Evolutionary conservation across 2,888 invertebrate genomes (phyloP).

Genomic region (Dicranocentrus wangi): DNA sequence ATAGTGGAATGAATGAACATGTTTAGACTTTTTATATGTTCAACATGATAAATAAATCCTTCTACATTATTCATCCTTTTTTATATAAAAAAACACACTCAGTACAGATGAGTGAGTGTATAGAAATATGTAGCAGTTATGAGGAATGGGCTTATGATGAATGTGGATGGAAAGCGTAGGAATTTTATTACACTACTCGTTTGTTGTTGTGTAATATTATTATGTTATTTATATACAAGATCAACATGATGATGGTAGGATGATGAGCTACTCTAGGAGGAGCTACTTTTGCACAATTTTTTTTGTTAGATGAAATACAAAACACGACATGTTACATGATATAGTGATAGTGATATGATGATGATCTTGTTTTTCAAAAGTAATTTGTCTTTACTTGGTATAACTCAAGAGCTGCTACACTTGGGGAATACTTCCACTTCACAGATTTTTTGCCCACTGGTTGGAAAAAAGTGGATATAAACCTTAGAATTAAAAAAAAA

Average conservation of each 20-base stretch:
- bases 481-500: too few relatives aligned
- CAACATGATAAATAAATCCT: conserved; percentile 50
- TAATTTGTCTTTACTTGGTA: neutral
- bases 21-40: neutral
- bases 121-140: neutral
- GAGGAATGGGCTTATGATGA: neutral
- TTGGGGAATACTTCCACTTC: too few relatives aligned
- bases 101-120: neutral
- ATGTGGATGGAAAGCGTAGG: neutral
- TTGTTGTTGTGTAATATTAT: conserved; percentile 1
- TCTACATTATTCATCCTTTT: conserved; percentile 50
- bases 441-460: too few relatives aligned
- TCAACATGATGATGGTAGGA: neutral
- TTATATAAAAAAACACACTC: neutral
- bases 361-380: neutral
- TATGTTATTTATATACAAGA: neutral
- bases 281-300: too few relatives aligned
- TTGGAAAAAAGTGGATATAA: too few relatives aligned
- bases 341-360: neutral
- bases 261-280: neutral
- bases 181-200: conserved; percentile 20
- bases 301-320: neutral
- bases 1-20: conserved; percentile 11
- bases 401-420: too few relatives aligned
- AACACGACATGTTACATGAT: conserved; percentile 7